Evolutionary conservation across 2,797 vertebrate species (phyloP).

Genomic region (Sternotherus odoratus): DNA sequence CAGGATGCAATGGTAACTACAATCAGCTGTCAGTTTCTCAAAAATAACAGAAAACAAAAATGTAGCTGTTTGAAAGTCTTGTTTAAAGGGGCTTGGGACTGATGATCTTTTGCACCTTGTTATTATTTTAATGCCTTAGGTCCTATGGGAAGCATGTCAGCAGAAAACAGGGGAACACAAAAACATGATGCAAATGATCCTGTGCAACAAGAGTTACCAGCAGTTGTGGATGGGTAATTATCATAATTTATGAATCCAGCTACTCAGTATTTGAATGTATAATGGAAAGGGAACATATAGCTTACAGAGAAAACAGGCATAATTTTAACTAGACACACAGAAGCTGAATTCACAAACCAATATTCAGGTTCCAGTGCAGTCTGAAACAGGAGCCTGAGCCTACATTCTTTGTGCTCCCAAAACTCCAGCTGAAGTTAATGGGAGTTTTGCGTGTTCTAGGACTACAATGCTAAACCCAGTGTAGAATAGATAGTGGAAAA

Average conservation of each 20-base stretch:
- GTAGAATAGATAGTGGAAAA: not conserved
- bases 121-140: conserved; percentile 60
- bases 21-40: not conserved
- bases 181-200: conserved; percentile 82
- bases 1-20: conserved; percentile 84
- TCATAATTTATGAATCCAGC: not conserved
- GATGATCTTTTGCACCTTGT: not conserved
- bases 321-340: conserved; percentile 54
- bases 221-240: conserved; percentile 84
- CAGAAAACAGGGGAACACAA: conserved; percentile 83
- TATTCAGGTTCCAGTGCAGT: not conserved
- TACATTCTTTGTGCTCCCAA: not conserved
- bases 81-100: not conserved
- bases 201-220: conserved; percentile 82
- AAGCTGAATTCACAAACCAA: not conserved
- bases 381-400: not conserved
- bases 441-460: not conserved
- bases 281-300: conserved; percentile 42
- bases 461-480: not conserved
- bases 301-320: not conserved
- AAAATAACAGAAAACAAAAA: not conserved
- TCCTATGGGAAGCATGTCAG: conserved; percentile 85
- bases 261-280: not conserved
- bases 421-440: not conserved
- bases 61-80: not conserved